Evolutionary conservation across 2,113 vertebrate genomes (phyloP), one percentile per base, ranked within the genome.

Genomic region (Apodemus sylvaticus): DNA sequence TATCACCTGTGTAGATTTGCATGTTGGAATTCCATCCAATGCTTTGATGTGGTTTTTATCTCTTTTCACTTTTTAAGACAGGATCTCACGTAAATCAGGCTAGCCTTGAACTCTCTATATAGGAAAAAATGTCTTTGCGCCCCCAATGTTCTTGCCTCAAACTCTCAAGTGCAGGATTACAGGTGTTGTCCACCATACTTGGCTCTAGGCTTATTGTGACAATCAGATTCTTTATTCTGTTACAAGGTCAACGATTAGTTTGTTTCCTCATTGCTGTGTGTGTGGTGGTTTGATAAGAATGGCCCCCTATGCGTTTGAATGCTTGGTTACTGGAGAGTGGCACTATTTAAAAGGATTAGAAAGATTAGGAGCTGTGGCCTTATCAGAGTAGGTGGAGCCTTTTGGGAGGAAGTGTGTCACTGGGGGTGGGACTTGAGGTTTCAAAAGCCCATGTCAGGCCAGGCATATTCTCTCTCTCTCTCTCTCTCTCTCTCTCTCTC

Each of bases 21-120:
- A 34, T 90, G 20, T 60, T 87, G 92, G 70, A 90, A 74, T 90
- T 92, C 96, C 82, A 87, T 60, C 29, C 48, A 83, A 68, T 87
- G 45, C 9, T 48, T 83, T 89, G 86, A 34, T 68, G 31, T 7
- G 31, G 42, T 36, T 94, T 64, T 83, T 58, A 24, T 39, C 13
- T 81, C 1, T 34, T 5, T 31, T 29, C 4, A 64, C 31, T 20
- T 45, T 66, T 66, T 45, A 39, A 48, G 22, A 64, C 29, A 86
- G 42, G 39, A 62, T 86, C 26, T 86, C 42, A 42, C 48, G 60
- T 19, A 6, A 14, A 16, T 17, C 26, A 66, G 34, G 14, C 29
- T 36, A 48, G 83, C 9, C 8, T 66, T 66, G 29, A 48, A 48
- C 26, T 66, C 17, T 36, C 42, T 68, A 36, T 48, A 42, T 86